Evolutionary conservation across 1,140 invertebrate genomes (phyloP).

Genomic region (Trialeurodes vaporariorum): DNA sequence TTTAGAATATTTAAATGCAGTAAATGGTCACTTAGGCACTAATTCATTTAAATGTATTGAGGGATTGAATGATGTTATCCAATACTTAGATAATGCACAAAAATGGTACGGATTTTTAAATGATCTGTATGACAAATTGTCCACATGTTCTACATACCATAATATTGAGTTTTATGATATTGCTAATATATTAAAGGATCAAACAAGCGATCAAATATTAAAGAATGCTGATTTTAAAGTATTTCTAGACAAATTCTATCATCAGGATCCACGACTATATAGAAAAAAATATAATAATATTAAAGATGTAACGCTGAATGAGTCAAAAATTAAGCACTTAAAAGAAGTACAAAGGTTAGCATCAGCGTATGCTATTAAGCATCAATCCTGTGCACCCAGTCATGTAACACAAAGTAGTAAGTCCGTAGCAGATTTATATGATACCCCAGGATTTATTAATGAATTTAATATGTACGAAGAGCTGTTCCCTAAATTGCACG

Average conservation of each 20-base stretch:
- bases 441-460: no score
- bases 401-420: no score
- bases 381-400: no score
- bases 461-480: no score
- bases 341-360: not conserved
- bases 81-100: not conserved
- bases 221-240: not conserved
- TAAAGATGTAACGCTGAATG: not conserved
- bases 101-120: slow-evolving; percentile 8
- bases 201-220: not conserved
- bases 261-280: not conserved
- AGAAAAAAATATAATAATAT: not conserved
- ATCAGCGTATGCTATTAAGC: not conserved
- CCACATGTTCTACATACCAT: slow-evolving; percentile 1
- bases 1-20: not conserved
- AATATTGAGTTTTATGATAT: not conserved
- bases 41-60: not conserved
- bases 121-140: not conserved
- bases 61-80: not conserved
- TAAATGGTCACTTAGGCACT: not conserved
- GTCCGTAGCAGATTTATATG: no score
- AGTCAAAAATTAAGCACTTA: not conserved
- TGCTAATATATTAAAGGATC: not conserved
- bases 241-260: not conserved
- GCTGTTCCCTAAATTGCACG: no score